phyloP scores from a whole-genome alignment of 2,797 vertebrate species.

The Enteromius treurensis region DNA sequence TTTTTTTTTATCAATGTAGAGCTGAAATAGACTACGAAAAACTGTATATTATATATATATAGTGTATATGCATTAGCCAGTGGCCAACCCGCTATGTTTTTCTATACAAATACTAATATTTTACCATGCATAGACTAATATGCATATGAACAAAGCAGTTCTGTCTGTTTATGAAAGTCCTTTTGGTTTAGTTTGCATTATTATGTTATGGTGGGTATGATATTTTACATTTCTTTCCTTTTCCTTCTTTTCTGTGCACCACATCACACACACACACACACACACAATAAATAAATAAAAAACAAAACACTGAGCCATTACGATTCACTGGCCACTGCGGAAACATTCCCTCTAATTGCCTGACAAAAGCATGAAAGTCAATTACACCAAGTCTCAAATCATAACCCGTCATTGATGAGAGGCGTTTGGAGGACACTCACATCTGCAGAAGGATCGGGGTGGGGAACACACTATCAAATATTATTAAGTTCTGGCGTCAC shows the following conservation, averaged over 20 bases:
- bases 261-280: neutral
- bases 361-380: constrained; percentile 44
- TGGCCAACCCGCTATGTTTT: neutral
- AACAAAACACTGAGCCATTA: neutral
- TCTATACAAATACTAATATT: neutral
- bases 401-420: constrained; percentile 20
- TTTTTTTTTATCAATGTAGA: neutral
- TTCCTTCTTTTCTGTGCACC: neutral
- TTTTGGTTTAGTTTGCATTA: neutral
- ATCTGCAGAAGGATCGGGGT: constrained; percentile 6
- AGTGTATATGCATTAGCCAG: neutral
- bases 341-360: constrained; percentile 38
- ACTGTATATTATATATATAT: too few species aligned
- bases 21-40: neutral
- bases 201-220: neutral
- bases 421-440: neutral
- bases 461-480: constrained; percentile 10
- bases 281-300: neutral
- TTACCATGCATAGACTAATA: neutral
- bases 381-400: constrained; percentile 22
- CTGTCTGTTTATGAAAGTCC: neutral
- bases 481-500: constrained; percentile 1
- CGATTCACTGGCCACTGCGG: constrained; percentile 25
- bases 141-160: constrained; percentile 3
- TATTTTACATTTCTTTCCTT: constrained; percentile 7